Evolutionary conservation across 2,797 vertebrate species (phyloP).

Genomic region (Pseudochaenichthys georgianus): DNA sequence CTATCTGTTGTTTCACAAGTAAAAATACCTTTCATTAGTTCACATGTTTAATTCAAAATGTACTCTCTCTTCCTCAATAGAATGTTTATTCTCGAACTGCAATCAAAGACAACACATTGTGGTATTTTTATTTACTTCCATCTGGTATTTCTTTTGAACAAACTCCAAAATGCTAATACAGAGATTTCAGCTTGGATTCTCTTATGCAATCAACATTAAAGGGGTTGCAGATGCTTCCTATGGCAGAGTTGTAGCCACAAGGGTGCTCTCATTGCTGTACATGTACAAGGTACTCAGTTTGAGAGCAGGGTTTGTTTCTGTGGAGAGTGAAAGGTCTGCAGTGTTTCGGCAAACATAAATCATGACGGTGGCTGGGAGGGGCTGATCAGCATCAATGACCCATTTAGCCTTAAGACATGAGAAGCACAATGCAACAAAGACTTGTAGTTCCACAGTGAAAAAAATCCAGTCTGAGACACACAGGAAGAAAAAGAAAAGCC

Average conservation of each 20-base stretch:
- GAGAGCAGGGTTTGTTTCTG: conserved; percentile 61
- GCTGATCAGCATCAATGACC: conserved; percentile 27
- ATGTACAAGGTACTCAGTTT: conserved; percentile 58
- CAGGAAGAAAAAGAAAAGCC: conserved; percentile 29
- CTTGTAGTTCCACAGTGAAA: conserved; percentile 7
- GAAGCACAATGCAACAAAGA: conserved; percentile 13
- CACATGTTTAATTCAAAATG: conserved; percentile 53
- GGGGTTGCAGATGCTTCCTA: conserved; percentile 29
- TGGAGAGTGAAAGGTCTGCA: conserved; percentile 50
- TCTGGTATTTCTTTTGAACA: conserved; percentile 56
- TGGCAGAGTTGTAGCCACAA: conserved; percentile 33
- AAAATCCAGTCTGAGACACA: conserved; percentile 26
- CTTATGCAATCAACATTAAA: conserved; percentile 37
- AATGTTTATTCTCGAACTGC: conserved; percentile 45
- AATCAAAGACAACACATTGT: conserved; percentile 53
- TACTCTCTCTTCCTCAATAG: conserved; percentile 41
- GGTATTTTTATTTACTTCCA: conserved; percentile 52
- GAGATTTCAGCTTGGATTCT: conserved; percentile 40
- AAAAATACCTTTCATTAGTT: conserved; percentile 35
- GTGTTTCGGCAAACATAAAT: conserved; percentile 48
- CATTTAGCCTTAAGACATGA: conserved; percentile 36
- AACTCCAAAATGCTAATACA: conserved; percentile 47
- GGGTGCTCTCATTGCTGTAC: conserved; percentile 41
- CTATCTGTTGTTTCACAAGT: conserved; percentile 31
- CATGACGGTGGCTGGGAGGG: conserved; percentile 33